phyloP scores from a whole-genome alignment of 2,888 invertebrate genomes.

The Parascotia fuliginaria region DNA sequence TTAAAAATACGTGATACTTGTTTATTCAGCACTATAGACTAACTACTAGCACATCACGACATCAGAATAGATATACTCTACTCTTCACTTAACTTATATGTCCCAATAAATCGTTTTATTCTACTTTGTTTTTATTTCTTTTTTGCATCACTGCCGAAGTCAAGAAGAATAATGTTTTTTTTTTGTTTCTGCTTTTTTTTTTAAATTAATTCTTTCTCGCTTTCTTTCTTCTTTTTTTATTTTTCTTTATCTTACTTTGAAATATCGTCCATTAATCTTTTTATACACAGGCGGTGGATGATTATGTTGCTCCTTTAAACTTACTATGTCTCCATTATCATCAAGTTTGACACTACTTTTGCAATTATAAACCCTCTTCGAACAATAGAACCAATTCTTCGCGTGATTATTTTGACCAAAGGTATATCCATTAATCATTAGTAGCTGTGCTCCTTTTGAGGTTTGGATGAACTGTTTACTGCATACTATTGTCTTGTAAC shows the following conservation, averaged over 20 bases:
- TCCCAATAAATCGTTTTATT: too few species aligned
- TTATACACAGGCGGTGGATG: conserved; percentile 12
- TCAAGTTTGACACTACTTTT: conserved; percentile 30
- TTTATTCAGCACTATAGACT: too few species aligned
- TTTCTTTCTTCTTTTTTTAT: too few species aligned
- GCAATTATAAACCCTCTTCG: conserved; percentile 32
- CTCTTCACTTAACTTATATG: too few species aligned
- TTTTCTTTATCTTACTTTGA: conserved; percentile 3
- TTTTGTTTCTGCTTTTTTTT: too few species aligned
- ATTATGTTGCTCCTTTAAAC: conserved; percentile 12
- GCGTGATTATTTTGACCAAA: conserved; percentile 23
- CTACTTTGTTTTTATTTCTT: too few species aligned
- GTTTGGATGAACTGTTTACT: conserved; percentile 13
- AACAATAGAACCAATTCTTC: conserved; percentile 39
- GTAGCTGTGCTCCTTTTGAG: conserved; percentile 10
- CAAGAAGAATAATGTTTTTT: too few species aligned
- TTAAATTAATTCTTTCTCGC: too few species aligned
- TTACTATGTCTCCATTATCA: conserved; percentile 11
- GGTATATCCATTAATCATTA: conserved; percentile 27
- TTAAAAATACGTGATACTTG: too few species aligned
- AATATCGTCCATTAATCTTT: conserved; percentile 5
- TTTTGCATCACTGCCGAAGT: too few species aligned
- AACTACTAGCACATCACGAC: too few species aligned
- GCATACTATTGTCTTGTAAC: not conserved
- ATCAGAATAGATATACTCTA: too few species aligned